Evolutionary conservation across 2,113 vertebrate species (phyloP).

Genomic region (Osmerus eperlanus): DNA sequence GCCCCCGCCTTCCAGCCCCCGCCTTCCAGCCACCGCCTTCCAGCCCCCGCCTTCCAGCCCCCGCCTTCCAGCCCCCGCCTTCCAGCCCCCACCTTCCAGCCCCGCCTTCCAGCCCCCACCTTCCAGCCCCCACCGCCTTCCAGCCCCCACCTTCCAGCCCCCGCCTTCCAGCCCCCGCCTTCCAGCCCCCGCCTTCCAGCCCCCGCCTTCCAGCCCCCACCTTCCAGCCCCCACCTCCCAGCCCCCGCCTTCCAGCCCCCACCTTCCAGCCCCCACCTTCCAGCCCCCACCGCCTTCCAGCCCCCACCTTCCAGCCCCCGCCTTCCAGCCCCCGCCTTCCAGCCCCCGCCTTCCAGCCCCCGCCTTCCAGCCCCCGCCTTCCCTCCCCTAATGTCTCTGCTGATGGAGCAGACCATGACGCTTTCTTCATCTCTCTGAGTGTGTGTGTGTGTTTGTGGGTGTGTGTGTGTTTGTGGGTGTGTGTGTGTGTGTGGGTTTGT

Average conservation of each 20-base stretch:
- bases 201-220: neutral
- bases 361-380: neutral
- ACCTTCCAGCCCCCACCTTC: too few relatives aligned
- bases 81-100: neutral
- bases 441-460: too few relatives aligned
- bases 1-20: neutral
- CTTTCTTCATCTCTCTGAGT: conserved; percentile 4
- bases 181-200: neutral
- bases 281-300: neutral
- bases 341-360: too few relatives aligned
- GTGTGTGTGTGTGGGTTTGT: too few relatives aligned
- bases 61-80: neutral
- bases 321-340: neutral
- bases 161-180: neutral
- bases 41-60: neutral
- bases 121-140: too few relatives aligned
- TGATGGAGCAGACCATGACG: too few relatives aligned
- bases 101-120: neutral
- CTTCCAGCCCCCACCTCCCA: neutral
- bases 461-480: neutral
- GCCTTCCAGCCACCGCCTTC: too few relatives aligned
- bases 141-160: too few relatives aligned
- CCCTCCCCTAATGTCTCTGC: too few relatives aligned
- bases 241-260: too few relatives aligned
- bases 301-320: neutral